Conservation (phyloP, 2,113 vertebrate genomes). For the Nesospiza acunhae region DNA sequence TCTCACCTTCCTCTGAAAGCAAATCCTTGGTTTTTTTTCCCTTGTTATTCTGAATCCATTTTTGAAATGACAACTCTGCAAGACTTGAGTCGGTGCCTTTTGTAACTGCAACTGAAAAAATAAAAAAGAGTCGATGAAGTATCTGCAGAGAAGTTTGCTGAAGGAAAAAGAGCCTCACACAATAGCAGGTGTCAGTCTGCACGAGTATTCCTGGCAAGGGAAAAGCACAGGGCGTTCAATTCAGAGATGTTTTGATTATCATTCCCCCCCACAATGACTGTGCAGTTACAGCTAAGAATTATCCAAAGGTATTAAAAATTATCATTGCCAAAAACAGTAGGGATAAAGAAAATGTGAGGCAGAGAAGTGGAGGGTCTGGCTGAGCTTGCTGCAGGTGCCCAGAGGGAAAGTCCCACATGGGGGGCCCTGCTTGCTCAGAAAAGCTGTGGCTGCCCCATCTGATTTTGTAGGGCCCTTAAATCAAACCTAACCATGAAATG, state of each 20-base stretch:
- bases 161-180: conserved; percentile 7
- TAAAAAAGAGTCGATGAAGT: background rate
- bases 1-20: background rate
- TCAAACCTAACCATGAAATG: background rate
- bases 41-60: background rate
- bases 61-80: background rate
- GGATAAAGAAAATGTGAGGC: background rate
- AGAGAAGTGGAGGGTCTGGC: background rate
- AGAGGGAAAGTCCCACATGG: background rate
- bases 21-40: fast-evolving
- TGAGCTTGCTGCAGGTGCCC: background rate
- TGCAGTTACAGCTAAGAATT: conserved; percentile 13
- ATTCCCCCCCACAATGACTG: conserved; percentile 10
- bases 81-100: conserved; percentile 42
- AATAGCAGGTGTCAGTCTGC: conserved; percentile 56
- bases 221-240: background rate
- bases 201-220: conserved; percentile 6
- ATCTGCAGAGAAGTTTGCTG: background rate
- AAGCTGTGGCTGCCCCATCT: background rate
- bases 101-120: background rate
- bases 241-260: background rate
- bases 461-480: background rate
- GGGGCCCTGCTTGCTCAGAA: background rate
- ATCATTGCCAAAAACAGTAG: background rate
- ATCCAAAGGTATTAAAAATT: background rate